phyloP scores from a whole-genome alignment of 1,140 invertebrate genomes.

The Drosophila sucinea region DNA sequence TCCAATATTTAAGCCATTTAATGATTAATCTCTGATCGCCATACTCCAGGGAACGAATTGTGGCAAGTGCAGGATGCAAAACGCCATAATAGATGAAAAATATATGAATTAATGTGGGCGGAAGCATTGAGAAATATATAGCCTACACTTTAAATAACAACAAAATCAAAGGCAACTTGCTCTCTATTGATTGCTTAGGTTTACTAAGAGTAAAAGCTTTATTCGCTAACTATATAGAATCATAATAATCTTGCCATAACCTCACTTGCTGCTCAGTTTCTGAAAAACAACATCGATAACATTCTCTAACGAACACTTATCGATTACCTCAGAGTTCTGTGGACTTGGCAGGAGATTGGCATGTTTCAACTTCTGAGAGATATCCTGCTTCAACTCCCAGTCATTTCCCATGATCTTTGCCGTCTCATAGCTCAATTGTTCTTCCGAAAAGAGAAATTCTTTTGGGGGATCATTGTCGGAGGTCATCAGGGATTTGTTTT shows the following conservation, averaged over 20 bases:
- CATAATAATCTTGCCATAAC: not conserved
- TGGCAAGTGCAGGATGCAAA: not conserved
- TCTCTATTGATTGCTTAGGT: too few relatives aligned
- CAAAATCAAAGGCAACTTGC: not conserved
- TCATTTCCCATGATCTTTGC: not conserved
- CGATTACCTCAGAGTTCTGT: not conserved
- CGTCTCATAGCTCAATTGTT: not conserved
- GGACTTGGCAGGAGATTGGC: not conserved
- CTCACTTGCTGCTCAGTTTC: not conserved
- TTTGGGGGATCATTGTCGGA: not conserved
- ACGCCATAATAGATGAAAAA: not conserved
- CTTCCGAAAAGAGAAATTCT: not conserved
- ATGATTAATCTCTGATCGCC: not conserved
- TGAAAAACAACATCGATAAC: not conserved
- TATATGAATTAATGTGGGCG: not conserved
- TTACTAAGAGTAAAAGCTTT: not conserved
- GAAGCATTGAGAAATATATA: not conserved
- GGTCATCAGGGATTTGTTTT: not conserved
- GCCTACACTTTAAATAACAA: not conserved
- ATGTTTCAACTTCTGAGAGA: not conserved
- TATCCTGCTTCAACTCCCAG: not conserved
- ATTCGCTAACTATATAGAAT: not conserved
- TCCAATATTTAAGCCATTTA: conserved; percentile 6
- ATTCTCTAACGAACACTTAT: not conserved
- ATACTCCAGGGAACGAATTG: not conserved